phyloP scores from a whole-genome alignment of 1,140 invertebrate genomes.

The Trichomalopsis sarcophagae region DNA sequence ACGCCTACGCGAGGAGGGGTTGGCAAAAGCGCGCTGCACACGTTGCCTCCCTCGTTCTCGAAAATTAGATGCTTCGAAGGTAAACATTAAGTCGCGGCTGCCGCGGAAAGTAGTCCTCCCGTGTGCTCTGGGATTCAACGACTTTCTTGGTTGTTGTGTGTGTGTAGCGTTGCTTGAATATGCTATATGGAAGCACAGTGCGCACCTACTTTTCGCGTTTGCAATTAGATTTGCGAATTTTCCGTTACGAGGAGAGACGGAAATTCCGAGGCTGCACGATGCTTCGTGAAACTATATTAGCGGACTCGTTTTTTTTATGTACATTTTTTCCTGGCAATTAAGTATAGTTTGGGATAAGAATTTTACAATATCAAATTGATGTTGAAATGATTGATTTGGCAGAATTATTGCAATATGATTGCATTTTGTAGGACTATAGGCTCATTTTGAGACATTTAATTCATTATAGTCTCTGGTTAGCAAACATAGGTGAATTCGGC shows the following conservation, averaged over 20 bases:
- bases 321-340: too few species aligned
- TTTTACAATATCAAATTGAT: too few species aligned
- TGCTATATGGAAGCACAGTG: not conserved
- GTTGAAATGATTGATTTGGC: too few species aligned
- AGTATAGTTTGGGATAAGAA: too few species aligned
- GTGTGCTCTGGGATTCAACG: not conserved
- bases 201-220: constrained; percentile 33
- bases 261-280: constrained; percentile 8
- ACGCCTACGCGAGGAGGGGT: constrained; percentile 22
- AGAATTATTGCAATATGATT: too few species aligned
- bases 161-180: not conserved
- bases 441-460: too few species aligned
- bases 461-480: too few species aligned
- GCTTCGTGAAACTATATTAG: not conserved
- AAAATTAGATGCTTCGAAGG: constrained; percentile 46
- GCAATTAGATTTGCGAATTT: constrained; percentile 39
- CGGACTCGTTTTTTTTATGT: too few species aligned
- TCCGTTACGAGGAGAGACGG: constrained; percentile 22
- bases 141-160: not conserved
- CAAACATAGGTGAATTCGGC: too few species aligned
- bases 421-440: too few species aligned
- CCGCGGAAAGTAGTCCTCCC: constrained; percentile 39
- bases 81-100: constrained; percentile 43
- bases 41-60: constrained; percentile 15
- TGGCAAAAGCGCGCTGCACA: constrained; percentile 41